Evolutionary conservation across 2,888 invertebrate genomes (phyloP).

Genomic region (Furcula furcula): DNA sequence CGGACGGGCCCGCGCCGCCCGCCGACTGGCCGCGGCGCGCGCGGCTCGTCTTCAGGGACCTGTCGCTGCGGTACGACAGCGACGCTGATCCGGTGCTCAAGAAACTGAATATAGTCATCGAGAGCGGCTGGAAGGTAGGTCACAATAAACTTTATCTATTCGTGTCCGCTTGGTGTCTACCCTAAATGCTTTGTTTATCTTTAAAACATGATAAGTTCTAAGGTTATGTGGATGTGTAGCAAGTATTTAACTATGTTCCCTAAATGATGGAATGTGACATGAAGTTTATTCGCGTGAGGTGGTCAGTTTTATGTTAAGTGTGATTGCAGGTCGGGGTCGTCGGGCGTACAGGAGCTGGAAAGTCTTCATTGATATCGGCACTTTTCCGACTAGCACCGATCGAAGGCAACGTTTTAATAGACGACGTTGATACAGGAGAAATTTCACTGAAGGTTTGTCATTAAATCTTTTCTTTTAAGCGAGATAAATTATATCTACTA

Average conservation of each 20-base stretch:
- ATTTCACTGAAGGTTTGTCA: slow-evolving; percentile 87
- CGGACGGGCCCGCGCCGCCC: slow-evolving; percentile 82
- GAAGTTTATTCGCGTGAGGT: too few species aligned
- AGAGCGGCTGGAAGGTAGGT: slow-evolving; percentile 84
- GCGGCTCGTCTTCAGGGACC: slow-evolving; percentile 80
- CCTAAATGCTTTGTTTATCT: too few species aligned
- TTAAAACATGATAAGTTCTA: too few species aligned
- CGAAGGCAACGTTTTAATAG: slow-evolving; percentile 89
- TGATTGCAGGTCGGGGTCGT: slow-evolving; percentile 88
- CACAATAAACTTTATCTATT: too few species aligned
- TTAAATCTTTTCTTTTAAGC: too few species aligned
- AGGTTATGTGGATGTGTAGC: too few species aligned
- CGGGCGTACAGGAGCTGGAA: slow-evolving; percentile 94
- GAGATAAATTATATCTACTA: too few species aligned
- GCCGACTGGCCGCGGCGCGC: slow-evolving; percentile 84
- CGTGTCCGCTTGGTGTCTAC: too few species aligned
- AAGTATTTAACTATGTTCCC: too few species aligned
- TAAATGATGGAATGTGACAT: too few species aligned
- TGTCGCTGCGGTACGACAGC: slow-evolving; percentile 84
- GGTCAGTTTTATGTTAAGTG: too few species aligned
- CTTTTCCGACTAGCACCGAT: slow-evolving; percentile 91
- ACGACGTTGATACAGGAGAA: slow-evolving; percentile 85
- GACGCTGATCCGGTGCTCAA: slow-evolving; percentile 85
- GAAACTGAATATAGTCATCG: slow-evolving; percentile 83
- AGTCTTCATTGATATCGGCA: slow-evolving; percentile 91